phyloP scores from a whole-genome alignment of 2,113 vertebrate genomes.

The Nycticryphes semicollaris region DNA sequence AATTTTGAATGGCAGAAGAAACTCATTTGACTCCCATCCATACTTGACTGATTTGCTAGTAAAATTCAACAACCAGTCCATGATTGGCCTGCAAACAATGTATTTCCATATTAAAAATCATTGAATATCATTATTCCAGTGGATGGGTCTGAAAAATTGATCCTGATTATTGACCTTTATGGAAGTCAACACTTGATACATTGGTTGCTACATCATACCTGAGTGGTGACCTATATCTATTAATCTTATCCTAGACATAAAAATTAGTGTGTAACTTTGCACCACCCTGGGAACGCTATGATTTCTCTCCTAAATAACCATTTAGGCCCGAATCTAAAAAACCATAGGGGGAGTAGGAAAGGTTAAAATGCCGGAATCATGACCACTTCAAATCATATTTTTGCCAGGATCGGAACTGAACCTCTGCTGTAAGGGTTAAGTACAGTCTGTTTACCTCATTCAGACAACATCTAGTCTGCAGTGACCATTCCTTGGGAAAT shows the following conservation, averaged over 20 bases:
- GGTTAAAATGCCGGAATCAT: not conserved
- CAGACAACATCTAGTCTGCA: constrained; percentile 35
- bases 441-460: constrained; percentile 13
- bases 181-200: not conserved
- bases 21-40: not conserved
- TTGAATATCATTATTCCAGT: not conserved
- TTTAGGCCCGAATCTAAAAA: not conserved
- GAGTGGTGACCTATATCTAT: not conserved
- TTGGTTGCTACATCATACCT: fast-evolving
- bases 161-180: not conserved
- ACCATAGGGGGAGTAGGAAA: not conserved
- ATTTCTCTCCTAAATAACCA: not conserved
- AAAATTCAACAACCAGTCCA: not conserved
- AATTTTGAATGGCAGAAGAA: not conserved
- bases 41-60: not conserved
- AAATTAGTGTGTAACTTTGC: not conserved
- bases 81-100: not conserved
- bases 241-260: not conserved
- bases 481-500: constrained; percentile 66
- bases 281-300: not conserved
- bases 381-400: not conserved
- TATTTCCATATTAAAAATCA: not conserved
- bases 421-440: constrained; percentile 19
- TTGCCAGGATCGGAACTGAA: not conserved
- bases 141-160: not conserved